Conservation (phyloP, 2,113 vertebrate genomes). For the Psophia crepitans region DNA sequence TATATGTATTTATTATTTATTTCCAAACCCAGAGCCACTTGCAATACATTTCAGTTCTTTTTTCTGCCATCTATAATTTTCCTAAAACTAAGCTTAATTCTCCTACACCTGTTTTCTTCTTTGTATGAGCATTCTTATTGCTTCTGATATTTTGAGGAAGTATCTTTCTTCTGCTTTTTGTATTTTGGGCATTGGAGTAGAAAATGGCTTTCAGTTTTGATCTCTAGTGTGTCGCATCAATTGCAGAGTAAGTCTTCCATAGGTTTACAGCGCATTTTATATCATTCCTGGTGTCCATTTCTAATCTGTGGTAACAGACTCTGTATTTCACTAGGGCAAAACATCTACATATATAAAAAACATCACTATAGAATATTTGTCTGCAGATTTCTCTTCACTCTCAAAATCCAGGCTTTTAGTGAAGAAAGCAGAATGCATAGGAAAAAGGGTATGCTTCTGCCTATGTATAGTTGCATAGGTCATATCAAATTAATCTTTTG, state of each 20-base stretch:
- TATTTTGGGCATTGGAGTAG: constrained; percentile 28
- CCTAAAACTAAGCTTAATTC: not conserved
- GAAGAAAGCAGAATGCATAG: not conserved
- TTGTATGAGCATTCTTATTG: not conserved
- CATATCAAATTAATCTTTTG: not conserved
- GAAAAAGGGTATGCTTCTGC: not conserved
- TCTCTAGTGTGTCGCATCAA: not conserved
- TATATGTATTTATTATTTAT: not conserved
- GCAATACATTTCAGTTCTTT: not conserved
- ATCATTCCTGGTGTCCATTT: not conserved
- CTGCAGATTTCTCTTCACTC: not conserved
- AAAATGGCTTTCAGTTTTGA: constrained; percentile 58
- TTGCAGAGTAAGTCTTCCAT: constrained; percentile 5
- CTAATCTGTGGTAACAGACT: not conserved
- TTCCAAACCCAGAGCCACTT: not conserved
- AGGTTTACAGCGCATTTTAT: not conserved
- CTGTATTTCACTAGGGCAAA: not conserved
- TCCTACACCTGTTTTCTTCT: not conserved
- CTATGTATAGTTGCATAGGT: not conserved
- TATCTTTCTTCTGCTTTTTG: constrained; percentile 26
- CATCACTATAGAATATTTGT: not conserved
- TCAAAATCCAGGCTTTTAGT: not conserved
- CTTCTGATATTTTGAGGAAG: not conserved
- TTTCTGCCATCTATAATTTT: not conserved
- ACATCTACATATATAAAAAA: not conserved